These are phyloP conservation scores for Ophioderma brevispina DNA, from an alignment of 35 echinoderm and acorn worm species.

Conservation along the genomic window DNA sequence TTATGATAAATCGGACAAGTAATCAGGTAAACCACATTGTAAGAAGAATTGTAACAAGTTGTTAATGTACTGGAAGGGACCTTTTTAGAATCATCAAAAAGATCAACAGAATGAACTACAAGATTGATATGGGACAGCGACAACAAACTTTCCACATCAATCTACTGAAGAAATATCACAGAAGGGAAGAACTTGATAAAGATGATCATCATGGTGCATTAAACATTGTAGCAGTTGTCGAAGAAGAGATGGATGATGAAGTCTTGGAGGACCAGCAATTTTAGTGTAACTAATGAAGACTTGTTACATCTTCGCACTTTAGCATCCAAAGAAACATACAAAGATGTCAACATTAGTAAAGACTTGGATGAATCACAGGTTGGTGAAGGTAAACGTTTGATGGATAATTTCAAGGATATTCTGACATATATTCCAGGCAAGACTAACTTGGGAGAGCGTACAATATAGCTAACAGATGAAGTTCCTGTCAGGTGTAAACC, in stretches of 20 bases:
- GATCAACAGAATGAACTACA: not conserved
- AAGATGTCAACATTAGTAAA: not conserved
- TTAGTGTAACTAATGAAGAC: too few species aligned
- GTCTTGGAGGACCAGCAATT: not conserved
- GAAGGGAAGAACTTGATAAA: too few species aligned
- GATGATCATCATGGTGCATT: not conserved
- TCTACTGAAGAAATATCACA: not conserved
- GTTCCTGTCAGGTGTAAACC: constrained; percentile 20
- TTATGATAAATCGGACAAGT: too few species aligned
- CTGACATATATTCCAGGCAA: constrained; percentile 47
- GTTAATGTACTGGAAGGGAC: not conserved
- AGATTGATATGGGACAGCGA: not conserved
- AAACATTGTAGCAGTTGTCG: constrained; percentile 21
- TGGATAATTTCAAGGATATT: constrained; percentile 2
- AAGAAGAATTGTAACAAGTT: too few species aligned
- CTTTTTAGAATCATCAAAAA: not conserved
- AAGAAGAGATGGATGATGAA: not conserved
- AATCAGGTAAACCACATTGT: too few species aligned
- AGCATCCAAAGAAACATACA: not conserved
- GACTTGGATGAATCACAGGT: not conserved
- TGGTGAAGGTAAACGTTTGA: not conserved
- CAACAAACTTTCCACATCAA: not conserved
- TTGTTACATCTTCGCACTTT: not conserved
- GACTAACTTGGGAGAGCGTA: constrained; percentile 38
- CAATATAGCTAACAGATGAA: constrained; percentile 1